Conservation (phyloP, 2,888 invertebrate species). For the Tipula lateralis region DNA sequence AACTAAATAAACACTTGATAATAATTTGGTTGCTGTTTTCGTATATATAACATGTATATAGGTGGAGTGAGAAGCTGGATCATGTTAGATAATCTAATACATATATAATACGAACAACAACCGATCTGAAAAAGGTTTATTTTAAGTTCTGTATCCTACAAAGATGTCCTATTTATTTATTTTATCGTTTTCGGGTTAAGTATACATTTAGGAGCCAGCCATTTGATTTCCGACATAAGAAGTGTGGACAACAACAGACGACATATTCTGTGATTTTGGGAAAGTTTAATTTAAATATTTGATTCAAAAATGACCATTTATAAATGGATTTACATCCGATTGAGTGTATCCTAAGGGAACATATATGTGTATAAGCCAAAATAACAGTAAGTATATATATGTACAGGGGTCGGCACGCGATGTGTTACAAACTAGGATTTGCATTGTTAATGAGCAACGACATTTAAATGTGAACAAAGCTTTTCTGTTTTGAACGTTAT, state of each 20-base stretch:
- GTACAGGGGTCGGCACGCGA: slow-evolving; percentile 28
- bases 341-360: not conserved
- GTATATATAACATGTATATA: not conserved
- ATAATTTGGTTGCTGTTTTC: not conserved
- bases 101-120: not conserved
- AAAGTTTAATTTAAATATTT: not conserved
- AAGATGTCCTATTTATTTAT: not conserved
- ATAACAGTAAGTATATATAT: not conserved
- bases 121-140: not conserved
- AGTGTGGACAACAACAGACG: not conserved
- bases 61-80: not conserved
- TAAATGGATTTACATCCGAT: not conserved
- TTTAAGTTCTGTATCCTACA: not conserved
- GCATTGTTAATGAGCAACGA: too few relatives aligned
- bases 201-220: not conserved
- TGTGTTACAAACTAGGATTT: too few relatives aligned
- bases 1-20: slow-evolving; percentile 14
- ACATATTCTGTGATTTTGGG: not conserved
- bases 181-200: not conserved
- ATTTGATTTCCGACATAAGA: not conserved
- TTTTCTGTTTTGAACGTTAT: too few relatives aligned
- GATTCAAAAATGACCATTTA: not conserved
- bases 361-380: too few relatives aligned
- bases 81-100: not conserved
- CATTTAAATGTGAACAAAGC: too few relatives aligned